These are phyloP conservation scores for Leucophenga varia DNA, from an alignment of 1,140 invertebrate genomes.

Conservation along the genomic window DNA sequence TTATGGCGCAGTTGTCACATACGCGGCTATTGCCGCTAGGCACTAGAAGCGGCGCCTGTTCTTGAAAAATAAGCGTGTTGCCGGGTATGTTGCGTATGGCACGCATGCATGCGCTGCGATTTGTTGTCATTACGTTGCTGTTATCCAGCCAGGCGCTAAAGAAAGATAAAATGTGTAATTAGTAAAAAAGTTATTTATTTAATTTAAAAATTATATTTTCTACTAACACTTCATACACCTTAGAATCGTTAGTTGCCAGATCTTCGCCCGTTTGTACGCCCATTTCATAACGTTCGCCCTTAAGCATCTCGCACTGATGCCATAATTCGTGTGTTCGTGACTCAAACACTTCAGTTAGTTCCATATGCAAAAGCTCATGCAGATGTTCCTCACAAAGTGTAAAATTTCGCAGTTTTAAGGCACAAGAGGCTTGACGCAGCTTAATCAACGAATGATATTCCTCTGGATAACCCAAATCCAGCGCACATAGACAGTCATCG, in stretches of 20 bases:
- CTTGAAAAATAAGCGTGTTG: slow-evolving; percentile 31
- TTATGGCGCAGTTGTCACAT: slow-evolving; percentile 37
- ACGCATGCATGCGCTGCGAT: slow-evolving; percentile 14
- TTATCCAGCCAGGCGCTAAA: slow-evolving; percentile 35
- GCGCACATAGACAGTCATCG: slow-evolving; percentile 37
- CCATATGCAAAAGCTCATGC: slow-evolving; percentile 38
- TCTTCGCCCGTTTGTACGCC: slow-evolving; percentile 37
- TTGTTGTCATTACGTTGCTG: slow-evolving; percentile 24
- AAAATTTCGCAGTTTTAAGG: slow-evolving; percentile 46
- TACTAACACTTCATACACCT: slow-evolving; percentile 40
- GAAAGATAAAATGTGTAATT: not conserved
- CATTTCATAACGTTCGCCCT: slow-evolving; percentile 39
- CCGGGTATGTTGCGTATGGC: slow-evolving; percentile 26
- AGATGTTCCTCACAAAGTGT: slow-evolving; percentile 37
- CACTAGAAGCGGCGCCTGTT: slow-evolving; percentile 28
- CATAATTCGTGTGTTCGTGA: slow-evolving; percentile 37
- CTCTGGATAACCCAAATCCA: slow-evolving; percentile 40
- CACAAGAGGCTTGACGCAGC: slow-evolving; percentile 45
- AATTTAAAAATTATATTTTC: not conserved
- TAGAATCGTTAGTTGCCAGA: slow-evolving; percentile 26
- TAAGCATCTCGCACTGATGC: slow-evolving; percentile 39
- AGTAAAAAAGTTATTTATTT: not conserved
- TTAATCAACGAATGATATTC: slow-evolving; percentile 40
- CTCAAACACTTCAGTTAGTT: slow-evolving; percentile 42
- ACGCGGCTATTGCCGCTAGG: slow-evolving; percentile 34